phyloP scores from a whole-genome alignment of 2,888 invertebrate species.

The Strigamia crassipes region DNA sequence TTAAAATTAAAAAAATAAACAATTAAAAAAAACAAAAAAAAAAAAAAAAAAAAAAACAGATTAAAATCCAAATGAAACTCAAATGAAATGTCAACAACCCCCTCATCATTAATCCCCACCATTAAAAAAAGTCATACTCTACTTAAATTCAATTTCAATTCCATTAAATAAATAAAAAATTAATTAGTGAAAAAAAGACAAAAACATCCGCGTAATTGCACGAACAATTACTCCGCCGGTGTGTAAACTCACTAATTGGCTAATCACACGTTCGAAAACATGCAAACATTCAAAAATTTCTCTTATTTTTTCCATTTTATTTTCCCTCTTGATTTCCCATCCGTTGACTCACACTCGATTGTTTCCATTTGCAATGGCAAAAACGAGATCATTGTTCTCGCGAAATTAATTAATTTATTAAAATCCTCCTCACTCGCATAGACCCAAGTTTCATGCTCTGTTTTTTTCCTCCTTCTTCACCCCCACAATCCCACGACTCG shows the following conservation, averaged over 20 bases:
- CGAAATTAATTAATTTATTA: not conserved
- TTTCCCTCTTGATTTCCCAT: not conserved
- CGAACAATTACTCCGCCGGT: not conserved
- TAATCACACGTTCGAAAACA: not conserved
- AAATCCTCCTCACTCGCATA: not conserved
- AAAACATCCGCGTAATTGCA: not conserved
- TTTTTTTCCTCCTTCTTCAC: not conserved
- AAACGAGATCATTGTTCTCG: not conserved
- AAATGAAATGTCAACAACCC: not conserved
- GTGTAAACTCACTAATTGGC: not conserved
- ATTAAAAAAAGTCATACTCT: not conserved
- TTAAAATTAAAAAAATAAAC: too few relatives aligned
- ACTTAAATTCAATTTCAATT: slow-evolving; percentile 18
- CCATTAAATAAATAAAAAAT: not conserved
- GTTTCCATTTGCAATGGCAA: not conserved
- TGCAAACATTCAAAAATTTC: not conserved
- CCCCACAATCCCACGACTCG: not conserved
- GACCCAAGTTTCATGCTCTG: not conserved
- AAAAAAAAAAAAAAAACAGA: too few relatives aligned
- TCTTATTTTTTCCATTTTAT: not conserved
- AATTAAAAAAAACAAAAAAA: too few relatives aligned
- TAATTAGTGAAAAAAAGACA: not conserved
- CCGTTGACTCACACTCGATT: not conserved
- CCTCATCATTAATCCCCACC: not conserved
- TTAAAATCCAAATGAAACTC: too few relatives aligned